A percentile compares a stretch with the other conserved stretches of the same genome.
Evolutionary conservation across 2,888 invertebrate genomes (phyloP).

Genomic region (Synergus itoensis): DNA sequence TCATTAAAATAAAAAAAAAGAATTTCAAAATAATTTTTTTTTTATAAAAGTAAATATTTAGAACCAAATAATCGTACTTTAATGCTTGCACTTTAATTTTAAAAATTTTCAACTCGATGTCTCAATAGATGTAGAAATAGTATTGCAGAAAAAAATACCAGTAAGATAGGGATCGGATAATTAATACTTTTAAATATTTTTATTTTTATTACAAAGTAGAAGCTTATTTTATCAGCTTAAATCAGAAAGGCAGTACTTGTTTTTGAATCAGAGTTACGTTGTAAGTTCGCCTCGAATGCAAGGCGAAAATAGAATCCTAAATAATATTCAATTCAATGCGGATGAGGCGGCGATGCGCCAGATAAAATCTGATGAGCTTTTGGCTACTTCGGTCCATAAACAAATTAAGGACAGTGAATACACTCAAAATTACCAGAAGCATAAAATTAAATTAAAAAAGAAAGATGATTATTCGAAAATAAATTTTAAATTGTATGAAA

Average conservation of each 20-base stretch:
- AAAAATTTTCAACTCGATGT: no score
- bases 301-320: conserved; percentile 9
- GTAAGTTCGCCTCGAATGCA: background rate
- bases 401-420: background rate
- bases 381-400: background rate
- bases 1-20: no score
- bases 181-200: background rate
- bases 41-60: no score
- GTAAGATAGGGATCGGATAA: no score
- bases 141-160: no score
- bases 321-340: conserved; percentile 4
- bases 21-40: no score
- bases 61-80: no score
- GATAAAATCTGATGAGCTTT: background rate
- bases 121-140: no score
- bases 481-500: no score
- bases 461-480: background rate
- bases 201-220: background rate
- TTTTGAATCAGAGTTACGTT: background rate
- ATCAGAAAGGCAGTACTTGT: background rate
- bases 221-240: background rate
- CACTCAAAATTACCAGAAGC: background rate
- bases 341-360: background rate
- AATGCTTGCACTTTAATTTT: no score
- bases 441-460: background rate